Evolutionary conservation across 2,888 invertebrate genomes (phyloP), one percentile per base, ranked within the genome.

Genomic region (Leucoptera coffeella): DNA sequence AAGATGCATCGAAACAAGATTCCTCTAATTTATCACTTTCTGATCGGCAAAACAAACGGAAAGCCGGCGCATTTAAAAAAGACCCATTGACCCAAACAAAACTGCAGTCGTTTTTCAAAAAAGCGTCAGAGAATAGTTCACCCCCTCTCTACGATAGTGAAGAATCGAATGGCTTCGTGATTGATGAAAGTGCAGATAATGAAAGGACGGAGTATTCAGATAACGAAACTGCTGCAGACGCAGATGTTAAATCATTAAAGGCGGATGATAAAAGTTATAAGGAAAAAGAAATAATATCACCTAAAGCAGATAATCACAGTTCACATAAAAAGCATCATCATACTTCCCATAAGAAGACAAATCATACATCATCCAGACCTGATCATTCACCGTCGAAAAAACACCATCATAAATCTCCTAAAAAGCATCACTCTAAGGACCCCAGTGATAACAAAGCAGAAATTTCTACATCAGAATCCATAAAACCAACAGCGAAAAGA

Each of bases 51-150:
- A 42, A 50, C 4, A 61, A 62, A 50, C 47, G 65, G 35, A 64
- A 67, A 54, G 57, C 56, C 9, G 59, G 57, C 38, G 56, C 59
- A 22, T 65, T 72, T 35, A 73, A 67, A 48, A 57, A 55, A 39
- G 73, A 74, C 39, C 46, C 54, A 10, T 39, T 72, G 9, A 59
- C 53, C 14, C 74, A 75, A 49, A 71, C 69, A 2, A 64, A 58
- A 37, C 42, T 74, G n/a, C 47, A 62, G 35, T 48, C 29, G 24
- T 73, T 62, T 43, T 64, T 69, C 30, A 49, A 46, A 35, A 55
- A 57, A 39, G 40, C 53, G 19, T 49, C 57, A 12, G 40, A 48
- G 12, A 38, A 40, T 12, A 35, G 30, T 31, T 34, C 40, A 20
- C 40, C 43, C 4, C 37, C 48, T 9, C 47, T 27, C 9, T 33